These are phyloP conservation scores for Drosophila trapezifrons DNA, from an alignment of 1,140 invertebrate genomes.

Conservation along the genomic window DNA sequence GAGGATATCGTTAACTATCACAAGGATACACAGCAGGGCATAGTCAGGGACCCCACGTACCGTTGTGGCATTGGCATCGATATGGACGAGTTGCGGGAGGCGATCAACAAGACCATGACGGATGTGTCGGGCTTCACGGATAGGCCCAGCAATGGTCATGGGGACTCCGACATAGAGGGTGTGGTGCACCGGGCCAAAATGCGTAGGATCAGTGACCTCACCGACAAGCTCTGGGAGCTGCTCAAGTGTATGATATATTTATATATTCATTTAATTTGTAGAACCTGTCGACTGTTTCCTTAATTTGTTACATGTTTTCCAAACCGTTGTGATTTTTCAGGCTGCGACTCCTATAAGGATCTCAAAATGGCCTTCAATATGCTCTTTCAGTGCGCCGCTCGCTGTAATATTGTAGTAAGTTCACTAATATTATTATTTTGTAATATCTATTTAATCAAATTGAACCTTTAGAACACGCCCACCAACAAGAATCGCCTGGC, in stretches of 20 bases:
- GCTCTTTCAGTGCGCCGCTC: conserved; percentile 78
- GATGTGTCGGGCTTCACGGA: conserved; percentile 66
- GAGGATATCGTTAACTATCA: conserved; percentile 74
- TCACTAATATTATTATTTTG: background rate
- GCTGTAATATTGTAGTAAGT: conserved; percentile 79
- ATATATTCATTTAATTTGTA: too few species aligned
- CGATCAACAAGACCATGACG: conserved; percentile 70
- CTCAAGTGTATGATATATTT: conserved; percentile 57
- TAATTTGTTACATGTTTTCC: background rate
- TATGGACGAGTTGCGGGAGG: conserved; percentile 72
- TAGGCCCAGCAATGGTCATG: conserved; percentile 23
- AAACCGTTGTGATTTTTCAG: conserved; percentile 7
- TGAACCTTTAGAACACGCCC: conserved; percentile 69
- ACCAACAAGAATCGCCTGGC: conserved; percentile 82
- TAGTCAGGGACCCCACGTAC: conserved; percentile 51
- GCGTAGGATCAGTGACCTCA: conserved; percentile 67
- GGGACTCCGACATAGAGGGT: conserved; percentile 68
- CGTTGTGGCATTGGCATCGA: conserved; percentile 75
- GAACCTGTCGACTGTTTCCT: background rate
- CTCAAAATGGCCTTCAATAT: conserved; percentile 73
- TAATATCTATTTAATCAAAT: background rate
- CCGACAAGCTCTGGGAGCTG: conserved; percentile 81
- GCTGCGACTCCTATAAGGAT: conserved; percentile 75
- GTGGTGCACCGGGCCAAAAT: conserved; percentile 65
- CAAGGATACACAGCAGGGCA: conserved; percentile 35